These are phyloP conservation scores for Heliconius congener DNA, from an alignment of 1,140 invertebrate genomes.

Conservation along the genomic window DNA sequence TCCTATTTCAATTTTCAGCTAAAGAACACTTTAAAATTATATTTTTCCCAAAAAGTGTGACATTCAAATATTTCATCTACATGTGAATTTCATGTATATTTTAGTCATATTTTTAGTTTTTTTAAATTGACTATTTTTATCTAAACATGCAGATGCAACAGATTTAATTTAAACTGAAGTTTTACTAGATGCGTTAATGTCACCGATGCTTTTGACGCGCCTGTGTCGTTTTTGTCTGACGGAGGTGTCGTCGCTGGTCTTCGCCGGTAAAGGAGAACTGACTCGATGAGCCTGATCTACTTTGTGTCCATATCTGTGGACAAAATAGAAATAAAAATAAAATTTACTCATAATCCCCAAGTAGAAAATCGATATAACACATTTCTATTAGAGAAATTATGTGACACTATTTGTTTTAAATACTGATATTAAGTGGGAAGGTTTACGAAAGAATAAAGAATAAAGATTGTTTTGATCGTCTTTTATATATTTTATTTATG, in stretches of 20 bases:
- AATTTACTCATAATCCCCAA: background rate
- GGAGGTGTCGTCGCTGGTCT: constrained; percentile 63
- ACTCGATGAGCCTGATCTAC: constrained; percentile 77
- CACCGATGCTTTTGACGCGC: constrained; percentile 87
- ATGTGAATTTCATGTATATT: background rate
- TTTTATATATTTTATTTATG: too few species aligned
- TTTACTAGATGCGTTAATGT: constrained; percentile 83
- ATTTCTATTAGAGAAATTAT: background rate
- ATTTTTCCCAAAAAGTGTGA: background rate
- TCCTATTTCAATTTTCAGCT: background rate
- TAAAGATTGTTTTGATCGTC: too few species aligned
- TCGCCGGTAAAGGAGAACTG: constrained; percentile 76
- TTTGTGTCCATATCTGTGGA: constrained; percentile 73
- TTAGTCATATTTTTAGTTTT: background rate
- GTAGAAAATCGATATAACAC: background rate
- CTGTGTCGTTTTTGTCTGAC: constrained; percentile 83
- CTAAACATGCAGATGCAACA: background rate
- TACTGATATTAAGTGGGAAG: too few species aligned
- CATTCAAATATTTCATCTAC: background rate
- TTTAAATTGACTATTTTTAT: background rate
- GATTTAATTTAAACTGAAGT: constrained; percentile 59
- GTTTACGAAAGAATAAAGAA: too few species aligned
- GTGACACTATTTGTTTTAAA: too few species aligned
- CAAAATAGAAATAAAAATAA: background rate
- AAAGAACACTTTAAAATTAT: background rate